phyloP scores from a whole-genome alignment of 2,888 invertebrate genomes.

The Drosophila subsilvestris region DNA sequence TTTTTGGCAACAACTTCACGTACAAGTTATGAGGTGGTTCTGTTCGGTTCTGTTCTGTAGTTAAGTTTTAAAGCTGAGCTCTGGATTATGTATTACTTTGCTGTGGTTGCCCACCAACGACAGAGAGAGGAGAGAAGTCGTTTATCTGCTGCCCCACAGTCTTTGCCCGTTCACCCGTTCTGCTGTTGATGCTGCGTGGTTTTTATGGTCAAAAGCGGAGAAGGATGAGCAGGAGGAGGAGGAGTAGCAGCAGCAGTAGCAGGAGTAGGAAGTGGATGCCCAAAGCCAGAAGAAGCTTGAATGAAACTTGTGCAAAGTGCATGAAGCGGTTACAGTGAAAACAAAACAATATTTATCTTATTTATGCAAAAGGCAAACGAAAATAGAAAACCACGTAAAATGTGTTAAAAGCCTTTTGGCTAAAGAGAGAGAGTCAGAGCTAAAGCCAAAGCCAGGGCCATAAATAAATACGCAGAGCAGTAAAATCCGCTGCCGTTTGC shows the following conservation, averaged over 20 bases:
- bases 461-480: conserved; percentile 47
- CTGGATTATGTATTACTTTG: conserved; percentile 78
- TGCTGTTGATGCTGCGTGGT: conserved; percentile 27
- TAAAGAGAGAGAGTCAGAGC: not conserved
- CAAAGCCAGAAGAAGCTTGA: conserved; percentile 15
- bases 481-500: conserved; percentile 46
- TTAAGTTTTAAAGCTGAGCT: conserved; percentile 78
- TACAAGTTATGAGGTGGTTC: conserved; percentile 66
- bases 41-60: conserved; percentile 68
- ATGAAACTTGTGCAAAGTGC: conserved; percentile 3
- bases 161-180: conserved; percentile 1
- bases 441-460: conserved; percentile 11
- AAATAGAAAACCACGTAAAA: conserved; percentile 37
- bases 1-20: conserved; percentile 30
- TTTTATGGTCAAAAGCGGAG: conserved; percentile 41
- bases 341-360: conserved; percentile 47
- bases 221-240: not conserved
- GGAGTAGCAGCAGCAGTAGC: too few relatives aligned
- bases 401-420: conserved; percentile 71
- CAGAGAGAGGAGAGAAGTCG: conserved; percentile 8
- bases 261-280: not conserved
- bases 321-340: conserved; percentile 10
- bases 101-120: conserved; percentile 47
- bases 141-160: conserved; percentile 33
- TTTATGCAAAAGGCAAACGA: conserved; percentile 39